Base-by-base conservation (phyloP, 2,113 vertebrate species). In the Cryptomyrus ogoouensis region DNA sequence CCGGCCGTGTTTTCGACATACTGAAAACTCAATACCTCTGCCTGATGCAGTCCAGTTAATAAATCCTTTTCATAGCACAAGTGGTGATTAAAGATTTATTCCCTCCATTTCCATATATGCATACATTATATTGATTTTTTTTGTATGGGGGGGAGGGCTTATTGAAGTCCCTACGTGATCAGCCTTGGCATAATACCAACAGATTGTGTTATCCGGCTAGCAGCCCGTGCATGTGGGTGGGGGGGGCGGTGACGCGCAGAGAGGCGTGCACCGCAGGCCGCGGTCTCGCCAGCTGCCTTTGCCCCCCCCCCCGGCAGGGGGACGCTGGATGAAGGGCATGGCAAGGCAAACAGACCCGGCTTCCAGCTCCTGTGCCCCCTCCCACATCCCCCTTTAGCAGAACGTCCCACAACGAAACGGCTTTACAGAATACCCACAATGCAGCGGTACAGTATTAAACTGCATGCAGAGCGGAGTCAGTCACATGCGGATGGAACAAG, bases 21-120 rank as follows among this genome's bases (percentile, higher is more conserved):
- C 12, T 24, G 80, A 84, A 89, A 84, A 89, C 42, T 58, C 77
- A 13, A 58, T 66, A 35, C 39, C 52, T 44, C 21, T 62, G 52
- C n/a, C 15, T 17, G 70, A 77, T 49, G 62, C 31, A 77, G 89
- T 88, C 39, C 46, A 83, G 88, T 88, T 92, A 91, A 91, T 91
- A 49, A 91, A 90, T 93, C 74, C 56, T 85, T 88, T 88, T 91
- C 90, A 91, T 92, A 91, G 90, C 89, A 88, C 58, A 91, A 89
- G 31, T 31, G 39, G 70, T 91, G 88, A 92, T 92, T 92, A 92
- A 93, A 91, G 83, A 92, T 91, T 88, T 91, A 92, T 91, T 91
- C 46, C 49, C 90, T 21, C 49, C 47, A 53, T 93, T 91, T 93
- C 91, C 88, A 92, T 92, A 92, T 35, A 46, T 80, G 74, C 74